Percentiles rank a stretch among this genome's conserved stretches.
These are phyloP conservation scores for Cheiracanthium punctorium DNA, from an alignment of 2,888 invertebrate species.

Conservation along the genomic window DNA sequence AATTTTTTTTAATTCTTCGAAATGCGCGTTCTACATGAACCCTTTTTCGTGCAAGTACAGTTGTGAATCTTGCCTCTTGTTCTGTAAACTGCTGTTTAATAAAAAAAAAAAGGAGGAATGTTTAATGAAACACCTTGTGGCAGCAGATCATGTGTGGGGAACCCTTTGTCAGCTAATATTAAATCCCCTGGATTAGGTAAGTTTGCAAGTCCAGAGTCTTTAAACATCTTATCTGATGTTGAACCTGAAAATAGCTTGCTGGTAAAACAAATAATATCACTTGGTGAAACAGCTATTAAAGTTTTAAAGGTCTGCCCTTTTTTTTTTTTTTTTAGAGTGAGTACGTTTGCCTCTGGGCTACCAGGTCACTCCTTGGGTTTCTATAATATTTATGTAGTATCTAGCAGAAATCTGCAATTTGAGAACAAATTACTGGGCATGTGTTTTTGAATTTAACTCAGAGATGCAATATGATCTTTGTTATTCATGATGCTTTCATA, in stretches of 20 bases:
- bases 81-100: neutral
- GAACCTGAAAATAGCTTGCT: neutral
- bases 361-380: too few species aligned
- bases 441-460: too few species aligned
- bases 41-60: neutral
- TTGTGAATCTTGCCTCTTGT: neutral
- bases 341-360: neutral
- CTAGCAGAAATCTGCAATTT: too few species aligned
- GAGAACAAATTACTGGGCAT: too few species aligned
- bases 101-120: neutral
- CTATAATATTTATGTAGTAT: too few species aligned
- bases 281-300: neutral
- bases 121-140: neutral
- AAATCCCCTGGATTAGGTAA: neutral
- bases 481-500: too few species aligned
- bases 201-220: neutral
- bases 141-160: neutral
- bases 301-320: neutral
- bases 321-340: too few species aligned
- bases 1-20: too few species aligned
- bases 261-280: neutral
- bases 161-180: neutral
- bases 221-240: neutral
- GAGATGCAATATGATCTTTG: too few species aligned
- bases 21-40: too few species aligned